Base-by-base conservation (phyloP, 2,797 vertebrate genomes). In the Spheniscus humboldti region DNA sequence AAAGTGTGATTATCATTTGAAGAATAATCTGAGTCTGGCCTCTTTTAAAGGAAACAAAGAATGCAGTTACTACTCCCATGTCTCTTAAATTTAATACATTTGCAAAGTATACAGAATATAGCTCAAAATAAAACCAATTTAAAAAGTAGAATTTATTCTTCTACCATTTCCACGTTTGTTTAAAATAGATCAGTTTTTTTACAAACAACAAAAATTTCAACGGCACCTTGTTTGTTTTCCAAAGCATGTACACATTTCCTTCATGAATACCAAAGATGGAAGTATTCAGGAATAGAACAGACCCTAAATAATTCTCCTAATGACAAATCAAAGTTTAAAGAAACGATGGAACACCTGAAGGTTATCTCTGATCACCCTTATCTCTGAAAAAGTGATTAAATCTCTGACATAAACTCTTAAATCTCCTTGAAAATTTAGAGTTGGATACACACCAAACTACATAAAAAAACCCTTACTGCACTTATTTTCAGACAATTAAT, bases 311-410 rank as follows among this genome's bases (percentile, higher is more conserved):
- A 53, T 52, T 37, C 30, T 79, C 18, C 62, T 89, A 86, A 87
- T 62, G 30, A 85, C 25, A 50, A 88, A 88, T 76, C 31, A 67
- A 95, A 95, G 60, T 92, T 87, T 90, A 77, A 89, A 87, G 56
- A 53, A 95, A 59, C 33, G 48, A 4, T 39, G 35, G 24, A 48
- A 52, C 41, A 75, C 33, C 57, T 89, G 47, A 86, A 95, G 47
- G 53, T 93, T 96, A 80, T 80, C 48, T 86, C 25, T 7, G 63
- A 33, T 71, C 66, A 96, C 17, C 33, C 33, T 62, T 83, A 66
- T 77, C 75, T 94, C 56, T 86, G 43, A 76, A 63, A 79, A 94
- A 63, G 31, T 71, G 56, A 67, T 97, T 95, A 85, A 92, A 93
- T 90, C 52, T 93, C 52, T 92, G 74, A 85, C 23, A 82, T 53